Evolutionary conservation across 2,888 invertebrate genomes (phyloP), one percentile per base, ranked within the genome.

Genomic region (Nemurella pictetii): DNA sequence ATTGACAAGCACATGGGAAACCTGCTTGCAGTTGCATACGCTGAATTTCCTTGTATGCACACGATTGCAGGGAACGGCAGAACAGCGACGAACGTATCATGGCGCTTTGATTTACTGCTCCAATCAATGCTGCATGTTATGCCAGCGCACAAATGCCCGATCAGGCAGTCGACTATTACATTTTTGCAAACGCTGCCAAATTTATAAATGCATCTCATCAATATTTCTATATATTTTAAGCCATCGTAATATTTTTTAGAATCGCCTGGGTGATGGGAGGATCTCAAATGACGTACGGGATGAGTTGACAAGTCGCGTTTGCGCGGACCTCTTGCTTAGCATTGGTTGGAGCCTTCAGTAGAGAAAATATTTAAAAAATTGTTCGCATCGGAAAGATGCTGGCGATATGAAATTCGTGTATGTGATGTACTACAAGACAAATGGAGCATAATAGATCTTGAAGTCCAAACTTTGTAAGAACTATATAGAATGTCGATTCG

Each of bases 241-340:
- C 55, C 20, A n/a, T n/a, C n/a, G 55, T 55, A 55, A 20, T 78
- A 78, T 30, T 29, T 78, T 29, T 29, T 78, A 29, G 78, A 30
- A 5, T 78, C 78, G 78, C 30, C 27, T 29, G 30, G 30, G 30
- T 78, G 78, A 78, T 78, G 27, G 78, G 78, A 30, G 78, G 27
- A 27, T 27, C 20, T 29, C 30, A 78, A 30, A 78, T 78, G 78
- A 78, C 78, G 78, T 78, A 30, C 30, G 78, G 29, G 78, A 78
- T 30, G n/a, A 78, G 78, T 78, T 78, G 78, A n/a, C 30, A 78
- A 30, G 15, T 78, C 29, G 30, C 29, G 78, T 78, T 29, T 78
- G 78, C 78, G 82, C 84, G 85, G 77, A 75, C 75, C 77, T 85
- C 82, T 81, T 85, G 82, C 82, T 77, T 83, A 81, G 81, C 75